These are phyloP conservation scores for Pterois miles DNA, from an alignment of 2,797 vertebrate species.

Conservation along the genomic window DNA sequence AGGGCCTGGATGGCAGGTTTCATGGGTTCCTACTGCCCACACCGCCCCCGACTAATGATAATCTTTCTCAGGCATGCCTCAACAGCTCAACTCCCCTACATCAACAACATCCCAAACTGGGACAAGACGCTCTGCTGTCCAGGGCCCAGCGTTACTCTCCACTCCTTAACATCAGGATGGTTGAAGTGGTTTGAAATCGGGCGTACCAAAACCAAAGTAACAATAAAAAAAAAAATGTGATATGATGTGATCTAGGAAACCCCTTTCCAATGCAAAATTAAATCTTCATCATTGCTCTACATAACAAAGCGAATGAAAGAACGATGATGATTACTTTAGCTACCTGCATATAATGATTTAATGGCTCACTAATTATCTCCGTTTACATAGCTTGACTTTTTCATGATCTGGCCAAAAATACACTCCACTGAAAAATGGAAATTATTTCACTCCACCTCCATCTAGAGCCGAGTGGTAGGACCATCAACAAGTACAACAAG, in stretches of 20 bases:
- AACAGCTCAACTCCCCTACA: constrained; percentile 59
- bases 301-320: not conserved
- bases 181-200: not conserved
- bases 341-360: too few relatives aligned
- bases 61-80: constrained; percentile 72
- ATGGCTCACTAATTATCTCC: too few relatives aligned
- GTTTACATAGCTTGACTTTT: too few relatives aligned
- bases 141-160: constrained; percentile 5
- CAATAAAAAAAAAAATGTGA: not conserved
- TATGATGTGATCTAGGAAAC: not conserved
- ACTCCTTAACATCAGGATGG: constrained; percentile 11
- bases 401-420: too few relatives aligned
- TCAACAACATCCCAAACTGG: constrained; percentile 70
- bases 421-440: too few relatives aligned
- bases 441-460: too few relatives aligned
- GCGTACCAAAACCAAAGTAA: not conserved
- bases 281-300: not conserved
- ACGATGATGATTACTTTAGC: not conserved
- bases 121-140: constrained; percentile 55
- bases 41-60: constrained; percentile 68
- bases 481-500: too few relatives aligned
- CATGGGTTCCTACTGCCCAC: constrained; percentile 74
- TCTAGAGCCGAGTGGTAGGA: too few relatives aligned
- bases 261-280: not conserved
- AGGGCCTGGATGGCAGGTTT: constrained; percentile 81